Percentiles rank a stretch among this genome's conserved stretches.
These are phyloP conservation scores for Drosophila varians DNA, from an alignment of 1,140 invertebrate genomes.

Conservation along the genomic window DNA sequence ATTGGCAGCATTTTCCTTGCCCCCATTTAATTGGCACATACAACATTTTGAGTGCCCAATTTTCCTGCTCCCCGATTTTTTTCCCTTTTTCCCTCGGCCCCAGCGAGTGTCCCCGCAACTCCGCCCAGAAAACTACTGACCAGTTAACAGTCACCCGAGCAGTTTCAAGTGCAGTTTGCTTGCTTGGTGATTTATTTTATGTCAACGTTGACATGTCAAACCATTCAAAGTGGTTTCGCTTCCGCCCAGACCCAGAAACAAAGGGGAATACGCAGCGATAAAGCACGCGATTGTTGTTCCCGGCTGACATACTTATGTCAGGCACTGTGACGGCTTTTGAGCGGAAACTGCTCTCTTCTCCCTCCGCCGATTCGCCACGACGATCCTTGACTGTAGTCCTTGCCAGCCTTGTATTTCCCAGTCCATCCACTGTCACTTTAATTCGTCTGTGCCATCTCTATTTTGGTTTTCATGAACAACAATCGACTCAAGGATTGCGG, in stretches of 20 bases:
- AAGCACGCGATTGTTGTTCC: slow-evolving; percentile 69
- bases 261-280: slow-evolving; percentile 60
- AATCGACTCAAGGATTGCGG: slow-evolving; percentile 55
- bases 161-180: slow-evolving; percentile 72
- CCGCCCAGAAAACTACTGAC: slow-evolving; percentile 39
- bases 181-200: slow-evolving; percentile 80
- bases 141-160: slow-evolving; percentile 52
- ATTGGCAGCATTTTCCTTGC: slow-evolving; percentile 72
- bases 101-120: not conserved
- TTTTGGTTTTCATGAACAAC: slow-evolving; percentile 63
- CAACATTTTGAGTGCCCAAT: slow-evolving; percentile 69
- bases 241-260: slow-evolving; percentile 57
- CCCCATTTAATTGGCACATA: slow-evolving; percentile 73
- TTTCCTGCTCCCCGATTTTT: slow-evolving; percentile 29
- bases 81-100: not conserved
- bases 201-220: slow-evolving; percentile 83
- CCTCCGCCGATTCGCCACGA: not conserved
- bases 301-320: slow-evolving; percentile 50
- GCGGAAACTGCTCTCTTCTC: slow-evolving; percentile 1
- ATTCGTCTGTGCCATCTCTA: slow-evolving; percentile 19
- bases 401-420: slow-evolving; percentile 34
- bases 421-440: slow-evolving; percentile 12
- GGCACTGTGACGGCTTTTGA: slow-evolving; percentile 35
- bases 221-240: slow-evolving; percentile 82
- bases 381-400: not conserved